Percentiles rank a stretch among this genome's conserved stretches.
These are phyloP conservation scores for Oceanodroma leucorhoa DNA, from an alignment of 2,797 vertebrate genomes.

Conservation along the genomic window DNA sequence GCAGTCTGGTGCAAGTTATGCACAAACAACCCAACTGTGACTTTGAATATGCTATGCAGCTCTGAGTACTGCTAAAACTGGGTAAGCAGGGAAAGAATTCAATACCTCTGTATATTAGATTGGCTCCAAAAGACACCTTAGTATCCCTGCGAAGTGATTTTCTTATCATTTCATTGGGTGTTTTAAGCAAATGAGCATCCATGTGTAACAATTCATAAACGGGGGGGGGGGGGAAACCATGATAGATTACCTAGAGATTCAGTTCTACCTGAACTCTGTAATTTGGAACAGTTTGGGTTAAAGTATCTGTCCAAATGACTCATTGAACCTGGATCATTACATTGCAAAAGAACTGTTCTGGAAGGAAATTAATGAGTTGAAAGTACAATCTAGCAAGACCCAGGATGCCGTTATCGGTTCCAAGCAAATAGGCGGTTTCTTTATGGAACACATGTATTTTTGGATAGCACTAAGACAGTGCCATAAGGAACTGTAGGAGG, in stretches of 20 bases:
- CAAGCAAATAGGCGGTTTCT: slow-evolving; percentile 10
- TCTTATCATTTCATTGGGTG: not conserved
- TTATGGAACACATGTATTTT: slow-evolving; percentile 38
- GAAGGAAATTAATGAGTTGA: not conserved
- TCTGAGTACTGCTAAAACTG: not conserved
- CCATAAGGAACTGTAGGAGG: slow-evolving; percentile 60
- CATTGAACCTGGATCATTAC: not conserved
- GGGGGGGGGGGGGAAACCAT: no score
- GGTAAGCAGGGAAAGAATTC: not conserved
- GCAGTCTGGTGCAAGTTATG: not conserved
- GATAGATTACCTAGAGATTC: not conserved
- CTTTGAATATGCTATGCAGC: not conserved
- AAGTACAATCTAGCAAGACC: not conserved
- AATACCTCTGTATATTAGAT: not conserved
- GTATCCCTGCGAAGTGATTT: not conserved
- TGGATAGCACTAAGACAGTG: not conserved
- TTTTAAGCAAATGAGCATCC: not conserved
- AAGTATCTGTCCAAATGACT: not conserved
- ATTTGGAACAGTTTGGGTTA: not conserved
- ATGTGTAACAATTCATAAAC: not conserved
- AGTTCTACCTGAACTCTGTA: not conserved
- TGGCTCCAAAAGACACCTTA: not conserved
- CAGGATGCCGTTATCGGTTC: not conserved
- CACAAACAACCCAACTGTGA: not conserved
- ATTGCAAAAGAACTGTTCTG: not conserved